Percentiles rank a stretch among this genome's conserved stretches.
Evolutionary conservation across 2,888 invertebrate species (phyloP).

Genomic region (Liodrosophila aerea): DNA sequence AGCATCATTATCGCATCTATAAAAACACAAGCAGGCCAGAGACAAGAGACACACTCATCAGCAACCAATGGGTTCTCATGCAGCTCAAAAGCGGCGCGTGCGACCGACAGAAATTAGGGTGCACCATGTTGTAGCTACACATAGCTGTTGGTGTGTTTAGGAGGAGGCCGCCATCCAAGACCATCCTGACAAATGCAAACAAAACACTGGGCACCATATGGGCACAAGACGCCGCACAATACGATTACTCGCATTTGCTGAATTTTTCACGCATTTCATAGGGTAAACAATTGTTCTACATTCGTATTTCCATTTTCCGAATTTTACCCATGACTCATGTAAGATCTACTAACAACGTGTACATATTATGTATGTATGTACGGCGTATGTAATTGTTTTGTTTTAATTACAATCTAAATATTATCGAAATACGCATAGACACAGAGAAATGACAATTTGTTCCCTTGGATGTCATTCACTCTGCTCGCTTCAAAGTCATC

Average conservation of each 20-base stretch:
- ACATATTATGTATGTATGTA: no score
- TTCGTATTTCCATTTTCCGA: constrained; percentile 29
- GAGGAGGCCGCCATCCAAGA: constrained; percentile 25
- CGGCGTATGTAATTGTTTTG: constrained; percentile 4
- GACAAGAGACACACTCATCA: constrained; percentile 64
- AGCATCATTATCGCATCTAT: constrained; percentile 75
- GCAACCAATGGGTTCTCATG: constrained; percentile 51
- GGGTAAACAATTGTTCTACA: constrained; percentile 56
- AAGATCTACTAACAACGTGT: no score
- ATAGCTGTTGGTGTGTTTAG: no score
- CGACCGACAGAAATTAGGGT: constrained; percentile 55
- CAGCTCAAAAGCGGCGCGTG: constrained; percentile 55
- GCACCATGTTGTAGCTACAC: constrained; percentile 16
- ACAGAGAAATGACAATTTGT: constrained; percentile 54
- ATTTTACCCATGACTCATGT: constrained; percentile 5
- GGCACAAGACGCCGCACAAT: constrained; percentile 57
- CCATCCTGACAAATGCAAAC: constrained; percentile 49
- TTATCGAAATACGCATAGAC: constrained; percentile 25
- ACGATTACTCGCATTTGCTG: constrained; percentile 64
- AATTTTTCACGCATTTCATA: constrained; percentile 58
- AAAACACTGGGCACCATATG: constrained; percentile 63
- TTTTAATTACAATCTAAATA: constrained; percentile 32
- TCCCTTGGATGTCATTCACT: constrained; percentile 70
- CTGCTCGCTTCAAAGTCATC: constrained; percentile 62
- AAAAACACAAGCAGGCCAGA: constrained; percentile 71